Evolutionary conservation across 2,797 vertebrate genomes (phyloP), one percentile per base, ranked within the genome.

Genomic region (Anolis apletophallus): DNA sequence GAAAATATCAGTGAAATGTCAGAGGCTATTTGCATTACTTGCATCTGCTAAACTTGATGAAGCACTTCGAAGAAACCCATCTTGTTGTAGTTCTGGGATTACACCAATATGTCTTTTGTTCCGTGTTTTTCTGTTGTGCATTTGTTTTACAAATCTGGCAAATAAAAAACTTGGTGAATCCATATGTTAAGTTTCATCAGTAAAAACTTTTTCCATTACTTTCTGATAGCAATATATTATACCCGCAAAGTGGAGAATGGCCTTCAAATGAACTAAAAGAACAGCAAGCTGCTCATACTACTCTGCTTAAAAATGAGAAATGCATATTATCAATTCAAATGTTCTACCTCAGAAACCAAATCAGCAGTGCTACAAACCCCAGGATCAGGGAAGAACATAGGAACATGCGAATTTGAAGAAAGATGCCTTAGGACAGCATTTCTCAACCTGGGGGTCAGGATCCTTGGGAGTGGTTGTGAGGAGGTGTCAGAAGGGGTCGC

Each of bases 81-180:
- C 26, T 16, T 90, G 91, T 79, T 85, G 12, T 32, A 1, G 84
- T 67, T 83, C 46, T 29, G 21, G 11, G 40, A 52, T 29, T 75
- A 50, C 14, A 14, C 50, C 46, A 75, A 75, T 46, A 50, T 74
- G 13, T 29, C 73, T 52, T 75, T n/a, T 14, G 2, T n/a, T n/a
- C 46, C 8, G 73, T 75, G 73, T 75, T 75, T 75, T 52, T 54
- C 46, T 55, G 29, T 16, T 76, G 50, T 93, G 29, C 19, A 34
- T 57, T 57, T 21, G 55, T 83, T 61, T 61, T 61, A 54, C 46
- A 55, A 32, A 34, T 16, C 21, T 55, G 46, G 40, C 52, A 46
- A 54, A 59, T 73, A 34, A 11, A n/a, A 81, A 73, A 73, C 7
- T 52, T n/a, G 36, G 46, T 29, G 57, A 34, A n/a, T 34, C 34